Evolutionary conservation across 2,888 invertebrate genomes (phyloP).

Genomic region (Leuctra nigra): DNA sequence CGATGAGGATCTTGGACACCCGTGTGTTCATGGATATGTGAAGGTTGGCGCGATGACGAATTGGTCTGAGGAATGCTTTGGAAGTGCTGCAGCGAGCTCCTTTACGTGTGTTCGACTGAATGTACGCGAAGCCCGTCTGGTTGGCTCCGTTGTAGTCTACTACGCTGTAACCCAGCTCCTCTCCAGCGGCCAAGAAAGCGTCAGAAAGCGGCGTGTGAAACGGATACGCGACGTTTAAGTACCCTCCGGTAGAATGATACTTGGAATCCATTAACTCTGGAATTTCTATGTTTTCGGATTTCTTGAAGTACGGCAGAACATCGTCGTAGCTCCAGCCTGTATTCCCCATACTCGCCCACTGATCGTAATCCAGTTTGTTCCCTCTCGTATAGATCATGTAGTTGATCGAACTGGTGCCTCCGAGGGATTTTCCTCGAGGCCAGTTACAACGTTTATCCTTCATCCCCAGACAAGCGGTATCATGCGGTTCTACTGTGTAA

Average conservation of each 20-base stretch:
- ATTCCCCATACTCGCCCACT: no score
- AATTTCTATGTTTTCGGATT: conserved; percentile 46
- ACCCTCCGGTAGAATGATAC: conserved; percentile 43
- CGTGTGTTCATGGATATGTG: no score
- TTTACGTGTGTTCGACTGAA: conserved; percentile 39
- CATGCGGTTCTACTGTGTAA: no score
- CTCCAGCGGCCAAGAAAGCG: conserved; percentile 41
- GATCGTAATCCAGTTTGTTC: conserved; percentile 52
- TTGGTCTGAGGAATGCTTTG: conserved; percentile 30
- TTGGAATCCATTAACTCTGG: conserved; percentile 46
- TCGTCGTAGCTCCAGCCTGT: no score
- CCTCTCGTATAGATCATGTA: conserved; percentile 59
- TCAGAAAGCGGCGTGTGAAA: conserved; percentile 44
- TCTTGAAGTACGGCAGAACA: conserved; percentile 44
- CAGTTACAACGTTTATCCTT: no score
- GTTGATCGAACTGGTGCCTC: conserved; percentile 56
- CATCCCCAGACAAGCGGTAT: no score
- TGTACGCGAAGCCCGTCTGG: conserved; percentile 39
- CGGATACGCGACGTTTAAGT: conserved; percentile 43
- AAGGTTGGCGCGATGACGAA: conserved; percentile 27
- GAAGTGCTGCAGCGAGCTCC: conserved; percentile 29
- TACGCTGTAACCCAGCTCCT: conserved; percentile 41
- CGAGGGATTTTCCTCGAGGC: no score
- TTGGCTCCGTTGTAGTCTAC: conserved; percentile 37
- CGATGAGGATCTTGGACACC: no score